Conservation (phyloP, 2,113 vertebrate species). For the Himantopus leucocephalus region DNA sequence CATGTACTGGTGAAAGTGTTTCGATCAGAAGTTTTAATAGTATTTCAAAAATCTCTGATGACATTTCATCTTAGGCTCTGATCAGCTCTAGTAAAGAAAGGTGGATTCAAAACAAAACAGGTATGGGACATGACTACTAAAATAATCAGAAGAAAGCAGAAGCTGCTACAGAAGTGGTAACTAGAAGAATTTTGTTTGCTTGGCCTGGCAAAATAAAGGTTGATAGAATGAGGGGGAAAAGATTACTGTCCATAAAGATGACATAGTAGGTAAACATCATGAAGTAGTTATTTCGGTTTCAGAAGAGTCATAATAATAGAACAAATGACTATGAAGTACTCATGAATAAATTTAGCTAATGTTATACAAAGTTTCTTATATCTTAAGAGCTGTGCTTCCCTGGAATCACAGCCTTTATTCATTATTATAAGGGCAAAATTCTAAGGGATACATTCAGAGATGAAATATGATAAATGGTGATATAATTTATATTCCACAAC, state of each 20-base stretch:
- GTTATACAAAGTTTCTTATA: neutral
- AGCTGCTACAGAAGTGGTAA: neutral
- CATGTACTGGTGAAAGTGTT: neutral
- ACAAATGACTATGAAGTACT: neutral
- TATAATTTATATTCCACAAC: neutral
- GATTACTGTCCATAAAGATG: neutral
- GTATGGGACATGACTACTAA: neutral
- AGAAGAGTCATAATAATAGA: neutral
- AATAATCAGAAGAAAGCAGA: neutral
- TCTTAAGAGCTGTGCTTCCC: neutral
- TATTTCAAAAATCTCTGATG: neutral
- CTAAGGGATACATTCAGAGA: neutral
- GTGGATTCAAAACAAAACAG: neutral
- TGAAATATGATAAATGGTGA: neutral
- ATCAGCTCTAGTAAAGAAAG: neutral
- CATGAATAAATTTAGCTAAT: neutral
- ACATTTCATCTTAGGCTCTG: neutral
- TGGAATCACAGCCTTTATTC: neutral
- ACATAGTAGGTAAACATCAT: neutral
- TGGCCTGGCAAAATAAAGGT: neutral
- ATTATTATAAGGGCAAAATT: neutral
- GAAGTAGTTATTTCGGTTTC: neutral
- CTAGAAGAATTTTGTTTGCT: neutral
- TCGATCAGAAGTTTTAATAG: neutral
- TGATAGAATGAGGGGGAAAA: neutral